A percentile compares a stretch with the other conserved stretches of the same genome.
These are phyloP conservation scores for Chiloscyllium punctatum DNA, from an alignment of 2,797 vertebrate genomes.

Conservation along the genomic window DNA sequence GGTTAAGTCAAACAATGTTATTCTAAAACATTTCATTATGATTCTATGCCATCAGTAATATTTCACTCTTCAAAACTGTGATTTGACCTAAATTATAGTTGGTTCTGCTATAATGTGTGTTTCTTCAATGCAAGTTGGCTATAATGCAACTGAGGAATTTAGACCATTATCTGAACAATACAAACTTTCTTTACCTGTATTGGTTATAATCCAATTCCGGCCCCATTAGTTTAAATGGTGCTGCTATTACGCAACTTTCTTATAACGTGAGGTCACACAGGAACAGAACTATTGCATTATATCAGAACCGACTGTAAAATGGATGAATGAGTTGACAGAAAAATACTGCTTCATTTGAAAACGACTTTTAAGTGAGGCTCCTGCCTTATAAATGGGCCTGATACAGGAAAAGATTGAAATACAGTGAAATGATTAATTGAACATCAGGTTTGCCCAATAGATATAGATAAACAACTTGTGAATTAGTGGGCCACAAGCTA, in stretches of 20 bases:
- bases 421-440: background rate
- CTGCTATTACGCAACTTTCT: too few relatives aligned
- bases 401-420: background rate
- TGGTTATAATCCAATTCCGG: too few relatives aligned
- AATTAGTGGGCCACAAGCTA: background rate
- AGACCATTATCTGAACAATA: too few relatives aligned
- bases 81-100: background rate
- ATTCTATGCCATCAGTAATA: background rate
- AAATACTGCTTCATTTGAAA: background rate
- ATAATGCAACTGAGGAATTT: too few relatives aligned
- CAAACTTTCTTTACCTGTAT: too few relatives aligned
- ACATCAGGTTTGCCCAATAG: background rate
- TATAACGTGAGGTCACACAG: too few relatives aligned
- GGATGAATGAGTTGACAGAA: background rate
- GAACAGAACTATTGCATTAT: too few relatives aligned
- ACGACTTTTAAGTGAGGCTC: background rate
- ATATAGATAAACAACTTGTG: background rate
- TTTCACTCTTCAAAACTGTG: background rate
- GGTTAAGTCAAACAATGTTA: background rate
- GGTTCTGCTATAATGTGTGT: too few relatives aligned
- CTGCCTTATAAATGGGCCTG: background rate
- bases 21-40: background rate
- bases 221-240: too few relatives aligned
- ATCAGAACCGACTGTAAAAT: background rate
- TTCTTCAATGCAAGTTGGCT: too few relatives aligned